Evolutionary conservation across 2,888 invertebrate species (phyloP), one percentile per base, ranked within the genome.

Genomic region (Entomobrya multifasciata): DNA sequence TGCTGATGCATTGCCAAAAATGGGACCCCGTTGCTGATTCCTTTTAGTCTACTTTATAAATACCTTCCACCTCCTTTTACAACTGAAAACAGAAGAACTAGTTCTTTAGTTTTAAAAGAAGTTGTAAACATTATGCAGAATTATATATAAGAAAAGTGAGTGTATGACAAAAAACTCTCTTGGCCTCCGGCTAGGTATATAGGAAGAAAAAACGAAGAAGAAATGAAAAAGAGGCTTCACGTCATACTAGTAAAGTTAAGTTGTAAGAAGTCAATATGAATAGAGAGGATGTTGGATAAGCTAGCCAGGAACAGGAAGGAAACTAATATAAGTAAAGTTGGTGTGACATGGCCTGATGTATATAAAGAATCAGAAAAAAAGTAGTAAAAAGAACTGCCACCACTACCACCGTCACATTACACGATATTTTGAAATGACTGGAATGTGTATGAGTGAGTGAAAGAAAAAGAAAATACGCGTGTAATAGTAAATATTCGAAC

Each of bases 1-100:
- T 77, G 57, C 84, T 84, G 78, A 84, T 41, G 70, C 84, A 84
- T 78, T 84, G 84, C 84, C 84, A 84, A 84, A 77, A 84, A 84
- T 27, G 47, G 55, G 67, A 76, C 52, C 76, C 55, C 36, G 76
- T 55, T 83, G 65, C 83, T 83, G 83, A 77, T 83, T 74, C 55
- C 30, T 44, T 60, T 72, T 74, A 65, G 76, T 20, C 74, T 49
- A 62, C 44, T 82, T 82, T 74, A 74, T 82, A 82, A 74, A 82
- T 82, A 81, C 81, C 81, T 81, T 67, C 8, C 30, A 25, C 41
- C n/a, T 36, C 13, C 20, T 47, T n/a, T n/a, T 25, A 60, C 44
- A 36, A 36, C 3, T 11, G 22, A 36, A 55, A 55, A 22, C 15
- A 44, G 27, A 36, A 36, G 55, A 72, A 47, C 36, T 8, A 72